Evolutionary conservation across 2,888 invertebrate genomes (phyloP), one percentile per base, ranked within the genome.

Genomic region (Tetragonula carbonaria): DNA sequence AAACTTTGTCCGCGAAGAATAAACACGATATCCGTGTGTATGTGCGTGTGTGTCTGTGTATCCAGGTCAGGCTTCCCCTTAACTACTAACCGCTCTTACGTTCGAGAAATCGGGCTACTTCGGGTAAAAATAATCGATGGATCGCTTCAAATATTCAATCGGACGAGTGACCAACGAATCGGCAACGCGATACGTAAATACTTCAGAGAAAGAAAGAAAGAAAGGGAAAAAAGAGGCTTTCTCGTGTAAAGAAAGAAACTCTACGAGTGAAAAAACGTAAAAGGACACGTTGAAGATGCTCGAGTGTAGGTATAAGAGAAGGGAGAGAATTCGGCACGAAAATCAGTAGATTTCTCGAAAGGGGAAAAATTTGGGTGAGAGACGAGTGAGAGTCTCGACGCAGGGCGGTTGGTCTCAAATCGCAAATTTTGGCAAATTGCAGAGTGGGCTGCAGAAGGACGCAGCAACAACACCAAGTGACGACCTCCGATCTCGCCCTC

Each of bases 401-500:
- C n/a, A 55, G 80, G 83, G 74, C 79, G 80, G 86, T 71, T 38
- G 75, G 81, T 88, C 86, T 87, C 80, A 92, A 88, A 87, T 87
- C 83, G 86, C 84, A 89, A 45, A 91, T 91, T 90, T 92, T 92
- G 91, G 88, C 88, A 87, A 28, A 92, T 94, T 94, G 84, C 94
- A 94, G 94, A 93, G 91, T 89, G 88, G 90, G 91, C 91, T 93
- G 92, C 94, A 94, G 94, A 89, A 93, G 93, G 91, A 91, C 91
- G 86, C 93, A 93, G 88, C 93, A 93, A 87, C 94, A 94, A 87
- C 94, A 94, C 86, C 94, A 94, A 90, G 93, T 94, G 92, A 93
- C 93, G 87, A 94, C 95, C 86, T 94, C 95, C 89, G 95, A 95
- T 91, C 94, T 95, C 91, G 94, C 94, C 88, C 94, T 95, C 91